Evolutionary conservation across 2,888 invertebrate genomes (phyloP).

Genomic region (Sinopyrophorus schimmeli): DNA sequence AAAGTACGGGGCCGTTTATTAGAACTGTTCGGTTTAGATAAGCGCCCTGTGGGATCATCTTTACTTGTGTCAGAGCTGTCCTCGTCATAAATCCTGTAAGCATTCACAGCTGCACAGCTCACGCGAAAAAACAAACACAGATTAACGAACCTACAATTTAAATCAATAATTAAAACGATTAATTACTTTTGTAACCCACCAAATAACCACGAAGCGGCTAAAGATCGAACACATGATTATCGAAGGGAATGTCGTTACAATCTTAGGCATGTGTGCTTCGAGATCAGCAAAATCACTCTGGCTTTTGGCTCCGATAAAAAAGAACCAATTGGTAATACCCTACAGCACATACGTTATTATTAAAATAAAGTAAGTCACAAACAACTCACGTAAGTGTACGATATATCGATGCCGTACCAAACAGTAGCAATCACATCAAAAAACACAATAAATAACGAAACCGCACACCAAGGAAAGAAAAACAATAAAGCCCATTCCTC

Average conservation of each 20-base stretch:
- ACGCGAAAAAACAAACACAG: slow-evolving; percentile 40
- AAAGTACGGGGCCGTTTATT: slow-evolving; percentile 1
- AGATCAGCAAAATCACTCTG: slow-evolving; percentile 36
- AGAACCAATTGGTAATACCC: slow-evolving; percentile 42
- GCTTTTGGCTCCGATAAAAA: slow-evolving; percentile 41
- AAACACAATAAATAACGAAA: slow-evolving; percentile 12
- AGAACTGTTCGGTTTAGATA: background rate
- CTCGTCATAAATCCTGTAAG: slow-evolving; percentile 26
- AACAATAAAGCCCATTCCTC: slow-evolving; percentile 1
- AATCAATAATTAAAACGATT: no score
- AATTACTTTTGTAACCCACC: no score
- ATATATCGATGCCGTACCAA: slow-evolving; percentile 10
- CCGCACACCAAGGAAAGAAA: slow-evolving; percentile 3
- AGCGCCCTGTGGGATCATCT: background rate
- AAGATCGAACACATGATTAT: slow-evolving; percentile 36
- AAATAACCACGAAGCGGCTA: slow-evolving; percentile 39
- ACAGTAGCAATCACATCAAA: slow-evolving; percentile 4
- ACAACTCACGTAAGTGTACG: slow-evolving; percentile 4
- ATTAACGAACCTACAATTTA: no score
- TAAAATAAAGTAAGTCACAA: background rate
- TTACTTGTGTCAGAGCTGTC: slow-evolving; percentile 2
- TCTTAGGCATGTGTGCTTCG: slow-evolving; percentile 30
- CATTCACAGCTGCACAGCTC: slow-evolving; percentile 31
- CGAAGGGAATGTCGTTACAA: slow-evolving; percentile 32
- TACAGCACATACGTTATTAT: slow-evolving; percentile 26